phyloP scores from a whole-genome alignment of 2,888 invertebrate species.

The Eumerus sabulonum region DNA sequence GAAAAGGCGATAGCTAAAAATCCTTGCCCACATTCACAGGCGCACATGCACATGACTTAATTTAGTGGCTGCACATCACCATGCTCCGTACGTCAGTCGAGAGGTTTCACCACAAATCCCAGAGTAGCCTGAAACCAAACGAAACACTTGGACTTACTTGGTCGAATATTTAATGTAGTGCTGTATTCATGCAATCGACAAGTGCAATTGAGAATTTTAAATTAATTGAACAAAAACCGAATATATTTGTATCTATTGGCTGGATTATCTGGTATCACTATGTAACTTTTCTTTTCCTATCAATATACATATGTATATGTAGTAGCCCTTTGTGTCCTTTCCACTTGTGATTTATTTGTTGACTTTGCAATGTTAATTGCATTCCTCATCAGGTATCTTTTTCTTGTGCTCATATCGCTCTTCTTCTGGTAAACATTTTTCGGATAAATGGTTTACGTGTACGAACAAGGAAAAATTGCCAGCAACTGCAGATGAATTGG shows the following conservation, averaged over 20 bases:
- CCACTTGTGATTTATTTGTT: neutral
- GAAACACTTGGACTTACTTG: neutral
- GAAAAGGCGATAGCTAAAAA: constrained; percentile 11
- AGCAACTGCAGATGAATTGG: too few relatives aligned
- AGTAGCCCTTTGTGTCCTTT: constrained; percentile 4
- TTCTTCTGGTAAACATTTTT: constrained; percentile 31
- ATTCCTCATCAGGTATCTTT: constrained; percentile 29
- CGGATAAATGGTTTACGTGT: constrained; percentile 39
- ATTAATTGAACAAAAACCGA: constrained; percentile 22
- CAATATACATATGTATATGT: neutral
- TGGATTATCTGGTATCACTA: neutral
- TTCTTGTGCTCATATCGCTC: constrained; percentile 43
- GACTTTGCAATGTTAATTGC: constrained; percentile 42
- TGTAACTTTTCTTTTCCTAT: constrained; percentile 17
- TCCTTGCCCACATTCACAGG: neutral
- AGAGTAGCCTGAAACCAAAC: neutral
- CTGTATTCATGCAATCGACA: constrained; percentile 12
- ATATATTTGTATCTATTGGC: neutral
- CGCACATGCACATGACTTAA: constrained; percentile 29
- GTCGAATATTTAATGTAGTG: constrained; percentile 22
- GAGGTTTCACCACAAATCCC: constrained; percentile 8
- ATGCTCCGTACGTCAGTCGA: neutral
- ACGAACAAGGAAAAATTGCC: too few relatives aligned
- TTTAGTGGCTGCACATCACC: constrained; percentile 5
- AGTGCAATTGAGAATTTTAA: constrained; percentile 58